Evolutionary conservation across 2,888 invertebrate genomes (phyloP).

Genomic region (Eubasilissa splendida): DNA sequence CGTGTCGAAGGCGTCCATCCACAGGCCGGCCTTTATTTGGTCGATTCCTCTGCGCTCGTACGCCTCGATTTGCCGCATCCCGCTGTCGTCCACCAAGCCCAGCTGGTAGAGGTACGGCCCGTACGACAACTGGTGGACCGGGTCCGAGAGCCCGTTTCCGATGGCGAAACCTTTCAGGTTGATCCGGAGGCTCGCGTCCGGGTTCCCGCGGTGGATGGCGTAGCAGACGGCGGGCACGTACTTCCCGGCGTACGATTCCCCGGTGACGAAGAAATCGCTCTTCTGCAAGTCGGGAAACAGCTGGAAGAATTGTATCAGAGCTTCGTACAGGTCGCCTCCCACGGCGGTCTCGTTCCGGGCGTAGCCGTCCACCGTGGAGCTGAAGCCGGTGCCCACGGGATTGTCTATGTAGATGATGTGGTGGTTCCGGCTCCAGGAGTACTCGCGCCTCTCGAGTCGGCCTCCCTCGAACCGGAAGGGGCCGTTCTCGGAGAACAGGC

Average conservation of each 20-base stretch:
- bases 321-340: constrained; percentile 84
- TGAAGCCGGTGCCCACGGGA: constrained; percentile 94
- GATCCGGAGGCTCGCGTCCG: constrained; percentile 77
- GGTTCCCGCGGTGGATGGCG: constrained; percentile 79
- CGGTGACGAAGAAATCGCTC: constrained; percentile 89
- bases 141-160: constrained; percentile 79
- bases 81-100: constrained; percentile 48
- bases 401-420: constrained; percentile 92
- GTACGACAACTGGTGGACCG: constrained; percentile 83
- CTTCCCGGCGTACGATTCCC: constrained; percentile 91
- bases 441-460: constrained; percentile 70
- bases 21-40: constrained; percentile 41
- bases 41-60: constrained; percentile 43
- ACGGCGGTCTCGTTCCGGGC: constrained; percentile 86
- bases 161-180: constrained; percentile 82
- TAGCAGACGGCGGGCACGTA: constrained; percentile 86
- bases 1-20: constrained; percentile 47
- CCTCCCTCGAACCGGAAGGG: constrained; percentile 75
- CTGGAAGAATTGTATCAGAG: constrained; percentile 86
- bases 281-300: constrained; percentile 83
- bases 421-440: constrained; percentile 86
- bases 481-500: constrained; percentile 89
- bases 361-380: constrained; percentile 89
- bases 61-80: constrained; percentile 35
- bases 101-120: constrained; percentile 82